Evolutionary conservation across 2,113 vertebrate genomes (phyloP).

Genomic region (Lates calcarifer): DNA sequence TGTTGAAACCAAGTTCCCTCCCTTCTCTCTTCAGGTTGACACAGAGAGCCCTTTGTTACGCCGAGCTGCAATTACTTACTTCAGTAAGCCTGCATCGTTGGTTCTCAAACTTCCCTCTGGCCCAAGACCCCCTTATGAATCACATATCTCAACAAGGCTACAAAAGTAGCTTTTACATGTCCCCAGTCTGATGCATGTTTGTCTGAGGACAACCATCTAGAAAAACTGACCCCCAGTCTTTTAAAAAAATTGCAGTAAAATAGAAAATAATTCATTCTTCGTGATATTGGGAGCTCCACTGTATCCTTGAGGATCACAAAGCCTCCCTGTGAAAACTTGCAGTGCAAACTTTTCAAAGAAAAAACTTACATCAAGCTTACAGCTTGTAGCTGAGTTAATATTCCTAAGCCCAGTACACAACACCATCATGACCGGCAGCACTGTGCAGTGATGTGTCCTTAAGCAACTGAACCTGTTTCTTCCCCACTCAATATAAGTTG

Average conservation of each 20-base stretch:
- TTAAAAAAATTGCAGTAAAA: no score
- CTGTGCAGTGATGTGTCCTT: not conserved
- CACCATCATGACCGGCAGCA: not conserved
- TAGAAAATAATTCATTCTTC: not conserved
- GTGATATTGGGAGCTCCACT: not conserved
- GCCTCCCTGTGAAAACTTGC: not conserved
- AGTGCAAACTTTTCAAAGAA: not conserved
- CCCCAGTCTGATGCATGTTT: constrained; percentile 3
- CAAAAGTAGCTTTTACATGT: not conserved
- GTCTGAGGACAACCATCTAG: not conserved
- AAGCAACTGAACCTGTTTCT: constrained; percentile 9
- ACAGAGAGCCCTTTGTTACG: constrained; percentile 73
- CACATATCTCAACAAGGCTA: not conserved
- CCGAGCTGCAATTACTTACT: constrained; percentile 49
- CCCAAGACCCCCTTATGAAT: not conserved
- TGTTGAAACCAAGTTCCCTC: constrained; percentile 30
- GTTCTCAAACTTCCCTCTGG: constrained; percentile 15
- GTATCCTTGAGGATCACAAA: not conserved
- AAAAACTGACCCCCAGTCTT: no score
- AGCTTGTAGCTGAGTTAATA: not conserved
- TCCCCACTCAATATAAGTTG: constrained; percentile 11
- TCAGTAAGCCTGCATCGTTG: constrained; percentile 17
- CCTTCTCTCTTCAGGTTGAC: constrained; percentile 63
- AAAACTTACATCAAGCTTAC: not conserved
- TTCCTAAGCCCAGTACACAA: not conserved